These are phyloP conservation scores for Coleophora flavipennella DNA, from an alignment of 2,888 invertebrate species.

Conservation along the genomic window DNA sequence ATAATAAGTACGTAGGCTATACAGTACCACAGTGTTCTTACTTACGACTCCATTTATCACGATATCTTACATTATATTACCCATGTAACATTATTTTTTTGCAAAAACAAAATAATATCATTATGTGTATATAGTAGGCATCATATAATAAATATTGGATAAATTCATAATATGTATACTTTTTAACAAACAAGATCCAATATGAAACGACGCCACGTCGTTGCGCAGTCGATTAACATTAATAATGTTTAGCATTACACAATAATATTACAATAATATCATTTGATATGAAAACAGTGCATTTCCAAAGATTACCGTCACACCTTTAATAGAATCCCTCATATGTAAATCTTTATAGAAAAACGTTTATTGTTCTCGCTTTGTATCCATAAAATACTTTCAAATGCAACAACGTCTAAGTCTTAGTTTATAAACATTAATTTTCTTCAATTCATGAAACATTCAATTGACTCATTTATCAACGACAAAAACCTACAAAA, in stretches of 20 bases:
- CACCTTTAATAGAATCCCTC: conserved; percentile 52
- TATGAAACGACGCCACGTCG: conserved; percentile 53
- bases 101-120: conserved; percentile 36
- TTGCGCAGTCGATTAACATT: conserved; percentile 40
- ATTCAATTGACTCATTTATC: conserved; percentile 71
- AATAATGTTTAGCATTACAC: conserved; percentile 25
- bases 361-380: conserved; percentile 71
- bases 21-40: conserved; percentile 32
- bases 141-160: conserved; percentile 5
- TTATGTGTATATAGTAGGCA: conserved; percentile 19
- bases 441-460: conserved; percentile 67
- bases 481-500: conserved; percentile 72
- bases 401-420: conserved; percentile 72
- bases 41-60: conserved; percentile 42
- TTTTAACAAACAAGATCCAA: conserved; percentile 62
- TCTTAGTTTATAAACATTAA: conserved; percentile 67
- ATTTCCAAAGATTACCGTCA: conserved; percentile 49
- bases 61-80: conserved; percentile 40
- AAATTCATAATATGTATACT: conserved; percentile 38
- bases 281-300: conserved; percentile 64
- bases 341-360: conserved; percentile 68
- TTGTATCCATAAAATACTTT: conserved; percentile 71
- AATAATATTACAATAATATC: conserved; percentile 44
- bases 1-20: conserved; percentile 15
- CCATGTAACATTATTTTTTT: conserved; percentile 40